Percentiles rank a stretch among this genome's conserved stretches.
Evolutionary conservation across 2,888 invertebrate genomes (phyloP).

Genomic region (Blastobasis adustella): DNA sequence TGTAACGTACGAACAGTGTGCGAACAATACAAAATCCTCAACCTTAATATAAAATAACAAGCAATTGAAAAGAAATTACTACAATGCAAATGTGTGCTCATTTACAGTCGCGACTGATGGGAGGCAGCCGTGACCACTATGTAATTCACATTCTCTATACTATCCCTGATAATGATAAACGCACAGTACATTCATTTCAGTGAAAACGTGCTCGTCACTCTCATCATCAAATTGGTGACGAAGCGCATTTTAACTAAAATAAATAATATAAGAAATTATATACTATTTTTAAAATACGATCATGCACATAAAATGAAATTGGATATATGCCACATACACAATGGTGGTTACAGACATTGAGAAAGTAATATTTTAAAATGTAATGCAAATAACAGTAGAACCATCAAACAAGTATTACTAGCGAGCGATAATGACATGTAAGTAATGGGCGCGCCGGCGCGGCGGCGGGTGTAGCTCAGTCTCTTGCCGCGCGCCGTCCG

Average conservation of each 20-base stretch:
- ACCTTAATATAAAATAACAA: slow-evolving; percentile 44
- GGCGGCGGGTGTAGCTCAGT: slow-evolving; percentile 66
- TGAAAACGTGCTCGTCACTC: too few species aligned
- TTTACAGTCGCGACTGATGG: too few species aligned
- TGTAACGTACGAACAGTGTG: slow-evolving; percentile 32
- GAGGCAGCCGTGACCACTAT: too few species aligned
- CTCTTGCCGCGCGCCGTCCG: slow-evolving; percentile 56
- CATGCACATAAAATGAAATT: slow-evolving; percentile 47
- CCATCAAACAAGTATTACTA: slow-evolving; percentile 53
- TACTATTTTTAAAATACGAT: slow-evolving; percentile 23
- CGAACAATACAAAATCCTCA: too few species aligned
- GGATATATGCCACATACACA: slow-evolving; percentile 51
- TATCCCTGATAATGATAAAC: too few species aligned
- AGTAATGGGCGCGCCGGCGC: slow-evolving; percentile 47
- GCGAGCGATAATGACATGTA: slow-evolving; percentile 58
- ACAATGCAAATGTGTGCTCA: slow-evolving; percentile 33
- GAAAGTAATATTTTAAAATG: slow-evolving; percentile 46
- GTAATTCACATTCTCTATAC: too few species aligned
- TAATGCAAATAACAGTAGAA: slow-evolving; percentile 63
- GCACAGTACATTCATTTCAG: too few species aligned
- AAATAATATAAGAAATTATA: slow-evolving; percentile 12
- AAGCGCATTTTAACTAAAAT: slow-evolving; percentile 11
- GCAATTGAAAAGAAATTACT: slow-evolving; percentile 32
- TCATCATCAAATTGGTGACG: too few species aligned
- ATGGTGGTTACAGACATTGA: slow-evolving; percentile 61